A percentile compares a stretch with the other conserved stretches of the same genome.
Conservation (phyloP, 2,113 vertebrate species). For the Illadopsis cleaveri region DNA sequence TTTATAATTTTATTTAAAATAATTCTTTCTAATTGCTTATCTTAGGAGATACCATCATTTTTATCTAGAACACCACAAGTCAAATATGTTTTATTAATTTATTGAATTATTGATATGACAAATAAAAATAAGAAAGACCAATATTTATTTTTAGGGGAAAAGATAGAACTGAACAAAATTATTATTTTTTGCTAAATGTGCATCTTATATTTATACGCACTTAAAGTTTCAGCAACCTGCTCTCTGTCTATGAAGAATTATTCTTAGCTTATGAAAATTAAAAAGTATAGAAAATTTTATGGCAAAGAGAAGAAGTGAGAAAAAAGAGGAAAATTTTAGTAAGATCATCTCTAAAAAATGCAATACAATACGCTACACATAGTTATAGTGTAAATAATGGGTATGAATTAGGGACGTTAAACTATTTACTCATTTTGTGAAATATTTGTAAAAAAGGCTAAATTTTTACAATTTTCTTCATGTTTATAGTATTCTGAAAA, state of each 20-base stretch:
- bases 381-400: not conserved
- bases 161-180: not conserved
- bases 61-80: not conserved
- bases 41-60: not conserved
- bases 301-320: not conserved
- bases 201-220: not conserved
- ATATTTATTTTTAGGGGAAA: not conserved
- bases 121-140: not conserved
- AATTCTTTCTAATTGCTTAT: not conserved
- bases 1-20: not conserved
- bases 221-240: not conserved
- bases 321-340: not conserved
- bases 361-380: rapidly evolving
- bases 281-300: not conserved
- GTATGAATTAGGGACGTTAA: not conserved
- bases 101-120: not conserved
- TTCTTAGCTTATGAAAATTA: not conserved
- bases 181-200: not conserved
- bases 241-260: not conserved
- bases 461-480: not conserved
- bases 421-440: not conserved
- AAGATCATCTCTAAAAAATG: not conserved
- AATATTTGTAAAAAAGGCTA: not conserved
- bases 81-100: not conserved
- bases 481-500: not conserved